Evolutionary conservation across 2,113 vertebrate species (phyloP), one percentile per base, ranked within the genome.

Genomic region (Burhinus bistriatus): DNA sequence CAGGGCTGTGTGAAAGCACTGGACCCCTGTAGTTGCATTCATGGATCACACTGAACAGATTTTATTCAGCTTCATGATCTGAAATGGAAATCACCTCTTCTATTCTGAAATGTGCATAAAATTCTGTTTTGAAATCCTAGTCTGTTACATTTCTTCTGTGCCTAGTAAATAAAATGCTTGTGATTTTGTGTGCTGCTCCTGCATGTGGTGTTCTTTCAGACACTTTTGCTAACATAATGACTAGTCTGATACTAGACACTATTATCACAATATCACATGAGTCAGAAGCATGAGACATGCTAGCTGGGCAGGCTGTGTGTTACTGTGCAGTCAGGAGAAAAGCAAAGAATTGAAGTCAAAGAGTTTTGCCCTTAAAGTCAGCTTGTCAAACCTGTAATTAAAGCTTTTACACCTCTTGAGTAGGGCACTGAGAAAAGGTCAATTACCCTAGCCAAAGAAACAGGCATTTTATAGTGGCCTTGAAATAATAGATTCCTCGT

Each of bases 221-320:
- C 84, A 83, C 58, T 95, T 96, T 49, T 61, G 42, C 96, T 95
- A 89, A 86, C 82, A 96, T 59, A 93, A 94, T 85, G 91, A 82
- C 96, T 96, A 93, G 70, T 65, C 86, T 96, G 92, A 94, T 86
- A 95, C 42, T 89, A 93, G 90, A 95, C 71, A 91, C 64, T 85
- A 71, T 94, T 87, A 94, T 96, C 89, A 95, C 90, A 96, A 80
- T 83, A 96, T 64, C 80, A 64, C 49, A 89, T 90, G 96, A 97
- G 84, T 96, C 97, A 97, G 25, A 77, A 85, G 93, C 93, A 97
- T 76, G 87, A 97, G 83, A 91, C 82, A 38, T 36, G 73, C 78
- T 73, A 76, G 80, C 69, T 66, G 90, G 83, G 85, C 87, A 91
- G 68, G 89, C 92, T 95, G 49, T 73, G 88, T 76, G 54, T 40